Conservation (phyloP, 1,140 invertebrate species). For the Neelides sp. region DNA sequence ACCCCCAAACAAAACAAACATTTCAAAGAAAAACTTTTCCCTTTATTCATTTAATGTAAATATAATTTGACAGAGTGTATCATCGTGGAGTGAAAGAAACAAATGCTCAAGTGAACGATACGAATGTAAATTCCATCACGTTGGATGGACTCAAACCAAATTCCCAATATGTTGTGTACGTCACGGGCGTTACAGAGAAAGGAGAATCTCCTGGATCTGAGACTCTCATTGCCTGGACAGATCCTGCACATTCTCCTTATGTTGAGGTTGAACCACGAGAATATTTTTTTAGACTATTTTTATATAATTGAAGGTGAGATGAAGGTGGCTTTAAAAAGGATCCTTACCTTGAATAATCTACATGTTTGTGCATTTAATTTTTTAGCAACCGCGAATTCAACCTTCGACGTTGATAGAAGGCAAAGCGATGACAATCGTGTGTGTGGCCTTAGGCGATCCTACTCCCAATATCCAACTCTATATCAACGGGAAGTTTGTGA, state of each 20-base stretch:
- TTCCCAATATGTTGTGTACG: slow-evolving; percentile 62
- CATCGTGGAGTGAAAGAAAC: slow-evolving; percentile 48
- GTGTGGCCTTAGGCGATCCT: slow-evolving; percentile 67
- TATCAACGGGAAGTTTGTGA: slow-evolving; percentile 55
- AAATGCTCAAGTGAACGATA: slow-evolving; percentile 47
- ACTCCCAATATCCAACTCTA: slow-evolving; percentile 68
- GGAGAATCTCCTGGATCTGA: slow-evolving; percentile 59
- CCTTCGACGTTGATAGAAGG: slow-evolving; percentile 67
- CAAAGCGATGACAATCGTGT: slow-evolving; percentile 62
- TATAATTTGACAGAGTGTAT: slow-evolving; percentile 43
- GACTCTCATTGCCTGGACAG: slow-evolving; percentile 68
- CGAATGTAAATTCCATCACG: slow-evolving; percentile 52
- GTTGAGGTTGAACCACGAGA: slow-evolving; percentile 51
- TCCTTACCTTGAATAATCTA: neutral
- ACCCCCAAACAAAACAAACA: neutral
- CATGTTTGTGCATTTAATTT: slow-evolving; percentile 16
- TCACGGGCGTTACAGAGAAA: slow-evolving; percentile 49
- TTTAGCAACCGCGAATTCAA: slow-evolving; percentile 62
- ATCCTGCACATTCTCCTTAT: slow-evolving; percentile 68
- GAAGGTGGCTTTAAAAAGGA: neutral
- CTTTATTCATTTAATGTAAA: neutral
- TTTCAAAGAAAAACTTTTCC: slow-evolving; percentile 3
- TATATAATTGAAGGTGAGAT: neutral
- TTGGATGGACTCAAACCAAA: slow-evolving; percentile 56
- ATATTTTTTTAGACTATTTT: neutral